phyloP scores from a whole-genome alignment of 2,888 invertebrate species.

The Plusia festucae region DNA sequence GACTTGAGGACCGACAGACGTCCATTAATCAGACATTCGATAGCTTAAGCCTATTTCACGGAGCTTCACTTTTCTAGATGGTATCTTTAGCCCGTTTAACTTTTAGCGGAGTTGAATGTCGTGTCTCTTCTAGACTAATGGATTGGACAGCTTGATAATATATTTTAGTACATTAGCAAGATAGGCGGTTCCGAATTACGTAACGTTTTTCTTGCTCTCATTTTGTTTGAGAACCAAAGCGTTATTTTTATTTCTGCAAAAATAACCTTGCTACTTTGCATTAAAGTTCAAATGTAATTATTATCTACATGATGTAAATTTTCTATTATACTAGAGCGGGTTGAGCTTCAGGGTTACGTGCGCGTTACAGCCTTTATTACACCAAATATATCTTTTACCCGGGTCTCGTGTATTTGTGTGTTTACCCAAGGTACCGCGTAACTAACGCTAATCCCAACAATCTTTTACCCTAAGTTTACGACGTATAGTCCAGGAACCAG shows the following conservation, averaged over 20 bases:
- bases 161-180: too few relatives aligned
- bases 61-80: neutral
- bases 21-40: slow-evolving; percentile 2
- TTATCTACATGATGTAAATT: too few relatives aligned
- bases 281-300: too few relatives aligned
- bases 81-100: neutral
- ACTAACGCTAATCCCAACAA: slow-evolving; percentile 1
- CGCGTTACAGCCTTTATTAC: too few relatives aligned
- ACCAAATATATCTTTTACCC: neutral
- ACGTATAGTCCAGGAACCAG: neutral
- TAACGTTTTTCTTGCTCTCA: too few relatives aligned
- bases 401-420: neutral
- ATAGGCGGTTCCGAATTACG: too few relatives aligned
- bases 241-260: too few relatives aligned
- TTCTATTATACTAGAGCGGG: too few relatives aligned
- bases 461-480: slow-evolving; percentile 5
- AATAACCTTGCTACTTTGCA: too few relatives aligned
- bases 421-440: neutral
- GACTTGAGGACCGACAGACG: neutral
- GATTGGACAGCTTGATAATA: neutral
- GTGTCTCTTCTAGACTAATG: neutral
- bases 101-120: neutral
- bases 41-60: neutral
- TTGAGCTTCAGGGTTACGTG: too few relatives aligned
- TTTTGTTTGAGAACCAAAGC: too few relatives aligned